Base-by-base conservation (phyloP, 2,888 invertebrate genomes). In the Hirtodrosophila trivittata region DNA sequence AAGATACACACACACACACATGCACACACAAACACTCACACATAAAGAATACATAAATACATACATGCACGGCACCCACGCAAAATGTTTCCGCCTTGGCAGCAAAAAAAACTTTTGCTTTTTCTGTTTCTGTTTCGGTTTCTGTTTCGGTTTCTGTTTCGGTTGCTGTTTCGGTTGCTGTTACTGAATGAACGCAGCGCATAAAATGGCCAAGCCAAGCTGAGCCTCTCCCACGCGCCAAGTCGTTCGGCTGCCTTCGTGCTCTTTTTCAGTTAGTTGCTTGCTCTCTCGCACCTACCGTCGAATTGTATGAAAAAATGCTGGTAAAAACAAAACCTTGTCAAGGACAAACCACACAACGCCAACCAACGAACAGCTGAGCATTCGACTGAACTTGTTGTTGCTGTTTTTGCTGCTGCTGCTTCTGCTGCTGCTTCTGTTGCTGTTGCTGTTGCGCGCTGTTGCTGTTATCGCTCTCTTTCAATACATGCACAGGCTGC, bases 301-400 rank as follows among this genome's bases (percentile, higher is more conserved):
- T 9, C 13, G 37, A 41, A 52, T 32, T 51, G 47, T 28, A 28
- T n/a, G 3, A 46, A 28, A 16, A 26, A 47, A 42, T 47, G 37
- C 38, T 39, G 33, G 47, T 49, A 49, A 66, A 77, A 80, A 2
- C 18, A 87, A 86, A 87, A 86, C 87, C 85, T 85, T 87, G 78
- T 87, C 87, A 85, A 85, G 85, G 87, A 85, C 85, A 87, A 84
- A 77, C 72, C 65, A 68, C 66, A 65, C 75, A 82, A 68, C 83
- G 73, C 64, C 62, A 45, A 54, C 55, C 42, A 39, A 69, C 28
- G 85, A 83, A 78, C 87, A 87, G 82, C 87, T 83, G 87, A 71
- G 86, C 77, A 41, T 60, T 43, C 37, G 37, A 51, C 70, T 51
- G 38, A 55, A 51, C 13, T 51, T 47, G 35, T 43, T 43, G 62